phyloP scores from a whole-genome alignment of 2,113 vertebrate genomes.

The Stegostoma tigrinum region DNA sequence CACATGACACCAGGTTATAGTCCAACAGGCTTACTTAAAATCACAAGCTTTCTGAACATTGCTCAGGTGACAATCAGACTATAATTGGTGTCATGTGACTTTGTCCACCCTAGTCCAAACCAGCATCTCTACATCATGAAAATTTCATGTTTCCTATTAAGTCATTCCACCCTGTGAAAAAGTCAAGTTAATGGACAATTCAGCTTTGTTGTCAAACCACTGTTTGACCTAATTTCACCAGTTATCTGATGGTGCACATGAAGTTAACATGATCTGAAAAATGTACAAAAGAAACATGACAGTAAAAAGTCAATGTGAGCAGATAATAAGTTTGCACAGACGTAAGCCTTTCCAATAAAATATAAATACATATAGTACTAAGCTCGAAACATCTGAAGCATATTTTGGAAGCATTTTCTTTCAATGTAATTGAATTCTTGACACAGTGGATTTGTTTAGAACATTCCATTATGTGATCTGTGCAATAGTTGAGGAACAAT shows the following conservation, averaged over 20 bases:
- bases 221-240: neutral
- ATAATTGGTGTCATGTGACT: no score
- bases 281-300: neutral
- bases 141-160: neutral
- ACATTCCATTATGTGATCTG: neutral
- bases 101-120: no score
- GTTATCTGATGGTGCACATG: neutral
- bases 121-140: no score
- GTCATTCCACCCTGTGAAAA: neutral
- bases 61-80: no score
- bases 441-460: neutral
- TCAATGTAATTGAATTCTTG: neutral
- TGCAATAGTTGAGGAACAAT: neutral
- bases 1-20: no score
- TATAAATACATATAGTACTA: neutral
- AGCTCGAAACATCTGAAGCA: neutral
- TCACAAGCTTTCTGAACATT: no score
- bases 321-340: neutral
- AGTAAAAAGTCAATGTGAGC: neutral
- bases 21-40: no score
- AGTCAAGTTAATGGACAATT: neutral
- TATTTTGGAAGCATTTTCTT: neutral
- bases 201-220: neutral
- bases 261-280: neutral
- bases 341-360: neutral